Base-by-base conservation (phyloP, 1,140 invertebrate species). In the Micrasema longulum region DNA sequence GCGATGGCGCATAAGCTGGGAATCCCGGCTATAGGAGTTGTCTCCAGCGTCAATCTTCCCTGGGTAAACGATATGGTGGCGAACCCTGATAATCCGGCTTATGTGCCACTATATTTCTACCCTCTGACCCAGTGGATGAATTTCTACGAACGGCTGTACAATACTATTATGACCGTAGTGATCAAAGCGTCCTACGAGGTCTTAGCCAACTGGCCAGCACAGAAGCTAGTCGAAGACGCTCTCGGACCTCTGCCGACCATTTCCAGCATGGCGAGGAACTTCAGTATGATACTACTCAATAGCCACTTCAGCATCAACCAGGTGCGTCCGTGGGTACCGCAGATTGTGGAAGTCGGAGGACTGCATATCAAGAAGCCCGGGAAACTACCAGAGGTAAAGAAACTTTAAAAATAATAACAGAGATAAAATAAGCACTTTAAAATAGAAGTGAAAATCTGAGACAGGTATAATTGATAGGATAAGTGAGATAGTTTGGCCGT, bases 281-380 rank as follows among this genome's bases (percentile, higher is more conserved):
- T 88, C 3, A 89, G 87, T 76, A 76, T 90, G 47, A 83, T 89
- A 11, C 74, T 91, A 55, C 83, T 87, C 0, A 91, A 91, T 73
- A 88, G 87, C 14, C 89, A 91, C 78, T 88, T 87, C 73, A 85
- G 85, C 7, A 81, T 88, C 53, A 86, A 89, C 71, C 88, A 89
- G 79, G 86, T 88, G 1, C 79, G 86, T 35, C 87, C 89, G 11
- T 81, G 85, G 76, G 83, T 87, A 3, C 84, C 86, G 4, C 83
- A 87, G 35, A 79, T 90, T 69, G 79, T 90, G 0, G 87, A 90
- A 79, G 85, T 90, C 9, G 89, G 87, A 9, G 88, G 88, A 1
- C 69, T 87, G 2, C 86, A 87, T 75, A 80, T 87, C 52, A 81
- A 79, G 77, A 84, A 82, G 50, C 74, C 77, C 12, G 80, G 82